Evolutionary conservation across 1,140 invertebrate species (phyloP).

Genomic region (Euwallacea similis): DNA sequence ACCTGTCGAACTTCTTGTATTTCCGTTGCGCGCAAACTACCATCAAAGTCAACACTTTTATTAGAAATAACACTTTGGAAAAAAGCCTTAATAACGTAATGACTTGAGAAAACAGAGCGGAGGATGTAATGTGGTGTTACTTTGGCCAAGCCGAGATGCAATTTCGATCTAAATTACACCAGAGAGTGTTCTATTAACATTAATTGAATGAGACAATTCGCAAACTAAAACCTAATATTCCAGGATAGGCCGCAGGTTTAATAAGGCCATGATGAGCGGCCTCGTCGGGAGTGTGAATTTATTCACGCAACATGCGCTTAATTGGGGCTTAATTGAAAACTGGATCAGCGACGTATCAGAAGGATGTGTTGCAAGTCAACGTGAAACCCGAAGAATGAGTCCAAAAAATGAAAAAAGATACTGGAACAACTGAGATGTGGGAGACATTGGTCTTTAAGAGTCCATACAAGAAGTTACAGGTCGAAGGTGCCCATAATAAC

Average conservation of each 20-base stretch:
- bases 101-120: slow-evolving; percentile 1
- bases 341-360: not conserved
- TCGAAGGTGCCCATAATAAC: slow-evolving; percentile 1
- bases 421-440: not conserved
- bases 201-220: slow-evolving; percentile 6
- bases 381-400: not conserved
- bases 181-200: not conserved
- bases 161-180: slow-evolving; percentile 4
- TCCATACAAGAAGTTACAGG: not conserved
- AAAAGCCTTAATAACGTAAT: slow-evolving; percentile 1
- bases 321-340: slow-evolving; percentile 3
- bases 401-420: not conserved
- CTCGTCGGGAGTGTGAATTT: slow-evolving; percentile 3
- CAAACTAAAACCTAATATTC: slow-evolving; percentile 7
- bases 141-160: not conserved
- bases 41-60: not conserved
- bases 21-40: not conserved
- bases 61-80: not conserved
- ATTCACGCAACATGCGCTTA: not conserved
- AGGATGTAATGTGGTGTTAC: slow-evolving; percentile 6
- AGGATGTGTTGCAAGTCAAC: not conserved
- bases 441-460: not conserved
- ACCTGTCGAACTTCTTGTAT: not conserved
- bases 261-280: not conserved
- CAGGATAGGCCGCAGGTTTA: not conserved